phyloP scores from a whole-genome alignment of 2,113 vertebrate species.

The Mesembrinibis cayennensis region DNA sequence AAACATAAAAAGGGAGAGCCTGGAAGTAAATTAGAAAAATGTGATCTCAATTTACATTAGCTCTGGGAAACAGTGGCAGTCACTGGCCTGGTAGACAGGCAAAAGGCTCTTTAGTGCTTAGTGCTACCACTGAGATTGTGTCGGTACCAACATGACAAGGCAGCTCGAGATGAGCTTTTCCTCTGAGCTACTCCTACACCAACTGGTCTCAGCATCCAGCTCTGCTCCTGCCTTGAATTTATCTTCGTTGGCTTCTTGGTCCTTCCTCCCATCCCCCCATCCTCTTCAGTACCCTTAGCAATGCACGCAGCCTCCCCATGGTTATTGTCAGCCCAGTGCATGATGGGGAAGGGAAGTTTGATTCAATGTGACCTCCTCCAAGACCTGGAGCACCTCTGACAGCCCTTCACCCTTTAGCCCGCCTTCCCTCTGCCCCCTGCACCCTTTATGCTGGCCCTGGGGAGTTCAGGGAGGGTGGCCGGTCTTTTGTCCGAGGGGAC shows the following conservation, averaged over 20 bases:
- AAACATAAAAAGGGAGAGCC: neutral
- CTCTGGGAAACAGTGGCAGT: neutral
- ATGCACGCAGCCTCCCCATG: rapidly evolving
- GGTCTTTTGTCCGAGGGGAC: neutral
- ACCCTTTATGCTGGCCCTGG: neutral
- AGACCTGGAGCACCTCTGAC: neutral
- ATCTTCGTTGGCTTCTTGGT: neutral
- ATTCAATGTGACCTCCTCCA: neutral
- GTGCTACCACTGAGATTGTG: neutral
- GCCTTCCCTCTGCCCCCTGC: neutral
- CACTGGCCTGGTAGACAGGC: neutral
- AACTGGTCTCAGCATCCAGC: neutral
- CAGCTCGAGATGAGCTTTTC: neutral
- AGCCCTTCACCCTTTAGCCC: neutral
- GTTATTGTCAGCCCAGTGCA: neutral
- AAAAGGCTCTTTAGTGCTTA: neutral
- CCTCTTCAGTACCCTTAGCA: neutral
- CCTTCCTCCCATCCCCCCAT: neutral
- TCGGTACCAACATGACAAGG: neutral
- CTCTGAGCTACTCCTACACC: neutral
- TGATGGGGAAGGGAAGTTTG: neutral
- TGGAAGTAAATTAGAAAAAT: neutral
- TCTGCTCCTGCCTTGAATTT: neutral
- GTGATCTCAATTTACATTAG: neutral
- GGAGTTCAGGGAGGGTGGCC: neutral